Conservation (phyloP, 2,113 vertebrate species). For the Gasterosteus nipponicus region DNA sequence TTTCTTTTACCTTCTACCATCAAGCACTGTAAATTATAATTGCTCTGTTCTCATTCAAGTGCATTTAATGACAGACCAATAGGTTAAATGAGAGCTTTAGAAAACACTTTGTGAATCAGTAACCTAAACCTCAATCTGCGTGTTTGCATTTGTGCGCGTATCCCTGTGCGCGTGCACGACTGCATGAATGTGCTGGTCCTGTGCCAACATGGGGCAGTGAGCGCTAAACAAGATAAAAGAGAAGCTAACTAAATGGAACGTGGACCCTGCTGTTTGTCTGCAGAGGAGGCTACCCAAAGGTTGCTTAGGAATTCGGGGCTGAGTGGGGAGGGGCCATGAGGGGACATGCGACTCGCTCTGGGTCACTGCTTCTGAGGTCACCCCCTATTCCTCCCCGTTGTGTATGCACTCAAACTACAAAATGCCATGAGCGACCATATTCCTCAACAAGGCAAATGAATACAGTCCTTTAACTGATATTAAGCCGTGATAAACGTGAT, state of each 20-base stretch:
- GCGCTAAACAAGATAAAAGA: constrained; percentile 47
- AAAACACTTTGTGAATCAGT: constrained; percentile 66
- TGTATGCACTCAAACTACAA: constrained; percentile 66
- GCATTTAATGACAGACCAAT: constrained; percentile 65
- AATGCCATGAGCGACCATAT: constrained; percentile 64
- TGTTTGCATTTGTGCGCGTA: constrained; percentile 13
- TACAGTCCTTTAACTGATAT: constrained; percentile 28
- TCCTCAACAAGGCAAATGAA: constrained; percentile 13
- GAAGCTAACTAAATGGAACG: constrained; percentile 50
- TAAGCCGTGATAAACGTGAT: constrained; percentile 34
- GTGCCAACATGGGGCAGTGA: constrained; percentile 44
- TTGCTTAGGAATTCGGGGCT: constrained; percentile 71
- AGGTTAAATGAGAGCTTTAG: constrained; percentile 52
- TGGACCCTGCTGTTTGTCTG: constrained; percentile 64
- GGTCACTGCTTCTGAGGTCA: constrained; percentile 80
- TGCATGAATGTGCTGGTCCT: constrained; percentile 46
- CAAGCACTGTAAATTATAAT: constrained; percentile 57
- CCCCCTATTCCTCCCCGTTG: constrained; percentile 17
- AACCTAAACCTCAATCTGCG: constrained; percentile 41
- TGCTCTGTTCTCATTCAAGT: constrained; percentile 62
- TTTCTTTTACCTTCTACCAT: constrained; percentile 52
- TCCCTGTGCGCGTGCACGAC: not conserved
- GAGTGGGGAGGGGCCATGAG: constrained; percentile 55
- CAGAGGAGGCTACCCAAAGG: constrained; percentile 47
- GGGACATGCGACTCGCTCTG: constrained; percentile 69